These are phyloP conservation scores for Falco columbarius DNA, from an alignment of 2,797 vertebrate genomes.

Conservation along the genomic window DNA sequence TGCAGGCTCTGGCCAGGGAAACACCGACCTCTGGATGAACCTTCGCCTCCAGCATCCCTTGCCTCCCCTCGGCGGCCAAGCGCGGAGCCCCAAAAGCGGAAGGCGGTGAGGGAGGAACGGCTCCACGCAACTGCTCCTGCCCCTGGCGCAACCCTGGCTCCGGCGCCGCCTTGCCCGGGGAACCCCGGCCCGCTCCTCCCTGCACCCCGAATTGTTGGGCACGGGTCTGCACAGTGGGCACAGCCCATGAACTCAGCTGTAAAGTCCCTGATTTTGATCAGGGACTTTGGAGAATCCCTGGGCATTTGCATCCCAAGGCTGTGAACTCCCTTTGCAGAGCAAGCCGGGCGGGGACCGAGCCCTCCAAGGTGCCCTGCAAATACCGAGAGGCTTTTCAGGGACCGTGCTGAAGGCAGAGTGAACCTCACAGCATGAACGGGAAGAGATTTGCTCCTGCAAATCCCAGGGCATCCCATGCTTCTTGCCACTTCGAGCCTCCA, in stretches of 20 bases:
- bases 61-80: conserved; percentile 46
- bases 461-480: rapidly evolving
- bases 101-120: background rate
- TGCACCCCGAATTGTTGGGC: background rate
- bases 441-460: background rate
- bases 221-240: background rate
- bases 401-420: rapidly evolving
- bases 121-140: rapidly evolving
- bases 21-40: conserved; percentile 58
- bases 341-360: rapidly evolving
- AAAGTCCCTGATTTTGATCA: conserved; percentile 2
- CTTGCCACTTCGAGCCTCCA: background rate
- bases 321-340: background rate
- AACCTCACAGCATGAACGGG: rapidly evolving
- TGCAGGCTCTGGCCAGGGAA: conserved; percentile 61
- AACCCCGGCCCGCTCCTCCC: background rate
- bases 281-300: conserved; percentile 21
- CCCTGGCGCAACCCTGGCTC: background rate
- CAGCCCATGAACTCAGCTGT: background rate
- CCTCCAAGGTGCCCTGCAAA: rapidly evolving
- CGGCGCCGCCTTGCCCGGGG: rapidly evolving
- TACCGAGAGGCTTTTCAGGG: background rate
- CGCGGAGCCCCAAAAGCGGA: background rate
- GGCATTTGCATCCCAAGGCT: background rate
- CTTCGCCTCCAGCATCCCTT: conserved; percentile 56